A percentile compares a stretch with the other conserved stretches of the same genome.
These are phyloP conservation scores for Microcebus ravelobensis DNA, from an alignment of 2,113 vertebrate species.

Conservation along the genomic window DNA sequence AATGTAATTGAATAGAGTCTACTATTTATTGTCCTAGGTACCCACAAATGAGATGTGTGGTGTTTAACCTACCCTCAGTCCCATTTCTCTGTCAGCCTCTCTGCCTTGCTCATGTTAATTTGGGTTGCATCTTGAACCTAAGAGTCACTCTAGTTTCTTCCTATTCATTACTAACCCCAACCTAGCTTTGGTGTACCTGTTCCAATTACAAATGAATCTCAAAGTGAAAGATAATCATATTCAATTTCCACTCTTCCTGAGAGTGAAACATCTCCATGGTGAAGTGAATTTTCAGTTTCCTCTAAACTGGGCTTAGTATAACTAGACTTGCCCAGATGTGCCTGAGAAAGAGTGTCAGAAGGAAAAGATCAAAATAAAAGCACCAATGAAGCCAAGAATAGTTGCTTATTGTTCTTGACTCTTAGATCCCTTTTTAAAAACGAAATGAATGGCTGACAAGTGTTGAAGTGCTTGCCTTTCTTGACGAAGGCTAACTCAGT, in stretches of 20 bases:
- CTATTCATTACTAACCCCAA: conserved; percentile 18
- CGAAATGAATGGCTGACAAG: conserved; percentile 49
- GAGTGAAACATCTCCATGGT: background rate
- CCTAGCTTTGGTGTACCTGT: conserved; percentile 41
- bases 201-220: conserved; percentile 63
- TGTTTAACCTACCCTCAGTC: background rate
- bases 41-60: conserved; percentile 34
- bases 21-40: conserved; percentile 24
- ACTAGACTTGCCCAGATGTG: background rate
- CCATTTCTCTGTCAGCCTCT: conserved; percentile 47
- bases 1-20: background rate
- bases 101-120: conserved; percentile 38
- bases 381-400: conserved; percentile 20
- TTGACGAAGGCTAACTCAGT: conserved; percentile 49
- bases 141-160: conserved; percentile 46
- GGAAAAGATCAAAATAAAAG: conserved; percentile 24
- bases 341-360: conserved; percentile 56
- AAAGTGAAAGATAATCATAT: conserved; percentile 53
- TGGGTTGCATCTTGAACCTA: conserved; percentile 46
- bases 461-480: conserved; percentile 53
- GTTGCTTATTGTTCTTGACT: conserved; percentile 9
- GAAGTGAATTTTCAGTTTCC: conserved; percentile 50
- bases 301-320: conserved; percentile 13
- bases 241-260: conserved; percentile 24
- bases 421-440: background rate